Base-by-base conservation (phyloP, 2,113 vertebrate genomes). In the Myxocyprinus asiaticus region DNA sequence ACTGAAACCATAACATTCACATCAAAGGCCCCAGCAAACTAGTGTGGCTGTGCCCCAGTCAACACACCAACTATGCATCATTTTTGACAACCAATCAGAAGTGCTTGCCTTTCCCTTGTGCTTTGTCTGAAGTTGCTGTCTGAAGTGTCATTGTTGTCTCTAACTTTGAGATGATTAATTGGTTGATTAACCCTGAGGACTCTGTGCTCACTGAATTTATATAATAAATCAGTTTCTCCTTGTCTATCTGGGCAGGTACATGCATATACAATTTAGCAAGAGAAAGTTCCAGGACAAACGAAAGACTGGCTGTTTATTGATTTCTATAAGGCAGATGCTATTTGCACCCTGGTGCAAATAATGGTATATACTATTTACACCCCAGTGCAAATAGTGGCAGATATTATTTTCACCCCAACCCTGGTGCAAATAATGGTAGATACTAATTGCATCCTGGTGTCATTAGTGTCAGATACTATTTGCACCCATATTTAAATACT, bases 1-100 rank as follows among this genome's bases (percentile, higher is more conserved):
- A 86, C 90, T 90, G 87, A 82, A 90, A 92, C 90, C 86, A 88
- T 56, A 87, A 83, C 84, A 90, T n/a, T n/a, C n/a, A n/a, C 90
- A 91, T 91, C 91, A 92, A 90, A 91, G 88, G 85, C 86, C 82
- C 43, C 76, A 78, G 53, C 72, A 90, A 81, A 83, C 62, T 78
- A 78, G 70, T 72, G 83, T 88, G 86, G 89, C 89, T 65, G 47
- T 83, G 84, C 85, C 84, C 89, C 86, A 90, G 84, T 88, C 86
- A 85, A 87, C 78, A 61, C 42, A 63, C 77, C 72, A 65, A 83
- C 76, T 79, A 79, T 77, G 66, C 44, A 71, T 73, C 43, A 73
- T 66, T 75, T 77, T 65, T 83, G 83, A 84, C 86, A 88, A 78
- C 79, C 85, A 89, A 85, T 90, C 86, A 80, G 67, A 67, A 75